Conservation (phyloP, 2,888 invertebrate species). For the Drosophila trichaetosa region DNA sequence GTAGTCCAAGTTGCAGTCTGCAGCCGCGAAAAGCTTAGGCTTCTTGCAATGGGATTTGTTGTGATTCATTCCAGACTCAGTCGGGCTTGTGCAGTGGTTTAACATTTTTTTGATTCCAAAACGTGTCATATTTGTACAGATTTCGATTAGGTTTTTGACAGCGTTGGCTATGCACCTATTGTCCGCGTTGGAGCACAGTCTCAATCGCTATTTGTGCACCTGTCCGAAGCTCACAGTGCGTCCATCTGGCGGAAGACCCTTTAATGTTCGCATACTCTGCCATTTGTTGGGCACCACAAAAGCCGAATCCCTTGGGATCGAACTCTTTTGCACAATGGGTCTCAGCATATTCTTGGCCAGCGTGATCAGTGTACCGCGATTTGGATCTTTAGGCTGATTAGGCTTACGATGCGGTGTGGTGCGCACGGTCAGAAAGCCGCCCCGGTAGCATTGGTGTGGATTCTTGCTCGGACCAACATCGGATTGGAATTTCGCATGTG, state of each 20-base stretch:
- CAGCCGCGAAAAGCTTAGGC: not conserved
- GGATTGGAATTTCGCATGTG: not conserved
- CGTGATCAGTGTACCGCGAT: not conserved
- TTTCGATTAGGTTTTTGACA: constrained; percentile 14
- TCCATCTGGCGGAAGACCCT: not conserved
- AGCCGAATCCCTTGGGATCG: not conserved
- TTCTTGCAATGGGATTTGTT: not conserved
- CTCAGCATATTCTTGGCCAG: not conserved
- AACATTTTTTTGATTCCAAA: constrained; percentile 52
- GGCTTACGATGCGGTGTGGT: too few species aligned
- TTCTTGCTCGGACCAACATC: not conserved
- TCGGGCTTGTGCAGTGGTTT: constrained; percentile 49
- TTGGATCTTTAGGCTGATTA: fast-evolving
- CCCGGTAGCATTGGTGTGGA: constrained; percentile 31
- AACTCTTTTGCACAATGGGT: fast-evolving
- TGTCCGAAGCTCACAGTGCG: not conserved
- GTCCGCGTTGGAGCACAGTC: constrained; percentile 1
- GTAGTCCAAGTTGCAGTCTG: not conserved
- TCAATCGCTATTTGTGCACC: not conserved
- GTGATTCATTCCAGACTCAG: constrained; percentile 3
- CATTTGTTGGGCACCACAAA: constrained; percentile 37
- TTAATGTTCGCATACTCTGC: not conserved
- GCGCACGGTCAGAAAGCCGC: constrained; percentile 47
- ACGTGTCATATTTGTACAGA: constrained; percentile 40
- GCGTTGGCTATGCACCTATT: constrained; percentile 15